Base-by-base conservation (phyloP, 2,113 vertebrate species). In the Melanerpes formicivorus region DNA sequence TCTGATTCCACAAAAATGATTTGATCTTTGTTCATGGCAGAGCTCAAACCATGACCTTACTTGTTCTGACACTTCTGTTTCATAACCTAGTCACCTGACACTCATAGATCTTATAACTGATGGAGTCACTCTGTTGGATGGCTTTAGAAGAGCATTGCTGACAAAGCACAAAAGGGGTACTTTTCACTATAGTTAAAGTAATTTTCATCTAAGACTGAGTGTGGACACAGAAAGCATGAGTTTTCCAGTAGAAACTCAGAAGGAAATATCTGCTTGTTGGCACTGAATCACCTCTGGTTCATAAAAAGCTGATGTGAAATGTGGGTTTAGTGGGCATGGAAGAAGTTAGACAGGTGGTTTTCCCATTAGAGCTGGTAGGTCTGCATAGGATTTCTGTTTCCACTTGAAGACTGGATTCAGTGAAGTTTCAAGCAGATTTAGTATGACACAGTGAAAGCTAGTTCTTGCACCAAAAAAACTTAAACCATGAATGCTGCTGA, bases 51-150 rank as follows among this genome's bases (percentile, higher is more conserved):
- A 17, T 50, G 40, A 86, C 58, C 70, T 86, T 78, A 85, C 60
- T 42, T 75, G 48, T 88, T 91, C 52, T 52, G 70, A 69, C 70
- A 48, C 85, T 93, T 86, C 40, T 88, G 73, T 83, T 96, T 90
- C 34, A 46, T 90, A 88, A 84, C 59, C 59, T 62, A 32, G 69
- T 93, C 94, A 85, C 82, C 90, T 84, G 87, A 88, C 81, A 78
- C 67, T 92, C 70, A 83, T 4, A 75, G 90, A 59, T 95, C 76
- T 89, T 81, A 55, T 42, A 93, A 80, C 48, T 84, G 70, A 42
- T 88, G 58, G 70, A 76, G 52, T 93, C 85, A 52, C 48, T 94
- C 77, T 83, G 72, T 60, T 69, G 76, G n/a, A 65, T 48, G 42
- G 40, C 44, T 66, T 77, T 52, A 86, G 58, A 72, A 78, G 71